Base-by-base conservation (phyloP, 2,797 vertebrate genomes). In the Acanthurus lineatus region DNA sequence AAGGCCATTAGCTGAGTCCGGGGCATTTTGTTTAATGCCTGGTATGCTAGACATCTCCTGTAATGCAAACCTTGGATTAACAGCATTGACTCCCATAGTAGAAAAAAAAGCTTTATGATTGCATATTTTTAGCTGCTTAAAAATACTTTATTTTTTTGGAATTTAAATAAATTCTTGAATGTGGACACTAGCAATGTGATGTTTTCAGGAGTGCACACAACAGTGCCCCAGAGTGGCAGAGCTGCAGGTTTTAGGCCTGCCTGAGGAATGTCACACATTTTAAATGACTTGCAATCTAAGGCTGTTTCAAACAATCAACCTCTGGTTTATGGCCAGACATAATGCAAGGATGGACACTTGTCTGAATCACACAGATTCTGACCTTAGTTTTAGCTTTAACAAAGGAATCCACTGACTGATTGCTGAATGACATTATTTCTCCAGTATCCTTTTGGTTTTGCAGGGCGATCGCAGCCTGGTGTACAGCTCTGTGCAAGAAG, bases 391-490 rank as follows among this genome's bases (percentile, higher is more conserved):
- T 22, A 71, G 69, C 57, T 79, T 51, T n/a, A 76, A 58, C 35
- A 47, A 35, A 61, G 32, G 28, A 81, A 73, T 20, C 60, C 3
- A 25, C 11, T 59, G 45, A 82, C 62, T 69, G 69, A 76, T 15
- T 83, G 60, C 48, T 84, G 63, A 77, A 79, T 75, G 25, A 82
- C 69, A 59, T 69, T 76, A 78, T 87, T 90, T 77, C 81, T 73
- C 59, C 65, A 16, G 44, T 72, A 64, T 76, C 52, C 53, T 76
- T 70, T 76, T 81, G 76, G 87, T 92, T 91, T 91, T 40, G 52
- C 84, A 89, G 91, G 82, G 71, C 81, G 87, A 82, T 78, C 81
- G 73, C 45, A 59, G 73, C 86, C 69, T 81, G 83, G 84, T 90
- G 86, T 81, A 86, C 77, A 32, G 3, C 28, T 32, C 81, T 70